Conservation (phyloP, 1,140 invertebrate genomes). For the Platyscapa corneri region DNA sequence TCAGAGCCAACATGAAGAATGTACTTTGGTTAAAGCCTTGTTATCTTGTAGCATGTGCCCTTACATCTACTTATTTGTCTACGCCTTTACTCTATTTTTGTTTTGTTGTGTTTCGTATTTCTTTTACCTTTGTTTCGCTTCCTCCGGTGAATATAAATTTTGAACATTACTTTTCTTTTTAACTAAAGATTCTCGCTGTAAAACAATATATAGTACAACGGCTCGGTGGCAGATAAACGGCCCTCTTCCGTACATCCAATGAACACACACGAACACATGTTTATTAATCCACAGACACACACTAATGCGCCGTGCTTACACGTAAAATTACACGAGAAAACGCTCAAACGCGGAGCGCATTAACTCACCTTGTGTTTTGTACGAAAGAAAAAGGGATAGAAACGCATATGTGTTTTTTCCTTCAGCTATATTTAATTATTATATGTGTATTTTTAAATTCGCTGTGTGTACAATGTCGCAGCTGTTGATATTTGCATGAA, state of each 20-base stretch:
- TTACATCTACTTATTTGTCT: neutral
- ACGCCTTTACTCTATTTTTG: neutral
- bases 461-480: conserved; percentile 13
- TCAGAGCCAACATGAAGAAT: neutral
- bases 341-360: neutral
- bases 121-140: neutral
- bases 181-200: conserved; percentile 34
- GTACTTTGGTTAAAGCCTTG: neutral
- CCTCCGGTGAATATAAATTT: neutral
- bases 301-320: neutral
- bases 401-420: neutral
- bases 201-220: conserved; percentile 24
- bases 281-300: neutral
- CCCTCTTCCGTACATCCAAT: conserved; percentile 50
- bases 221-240: conserved; percentile 48
- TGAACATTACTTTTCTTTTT: neutral
- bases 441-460: neutral
- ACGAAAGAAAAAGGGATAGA: neutral
- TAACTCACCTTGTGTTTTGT: neutral
- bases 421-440: neutral
- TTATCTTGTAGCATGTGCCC: neutral
- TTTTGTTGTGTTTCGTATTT: neutral
- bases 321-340: neutral
- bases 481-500: conserved; percentile 47
- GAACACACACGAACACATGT: conserved; percentile 18